Evolutionary conservation across 2,888 invertebrate species (phyloP).

Genomic region (Branchellion lobata): DNA sequence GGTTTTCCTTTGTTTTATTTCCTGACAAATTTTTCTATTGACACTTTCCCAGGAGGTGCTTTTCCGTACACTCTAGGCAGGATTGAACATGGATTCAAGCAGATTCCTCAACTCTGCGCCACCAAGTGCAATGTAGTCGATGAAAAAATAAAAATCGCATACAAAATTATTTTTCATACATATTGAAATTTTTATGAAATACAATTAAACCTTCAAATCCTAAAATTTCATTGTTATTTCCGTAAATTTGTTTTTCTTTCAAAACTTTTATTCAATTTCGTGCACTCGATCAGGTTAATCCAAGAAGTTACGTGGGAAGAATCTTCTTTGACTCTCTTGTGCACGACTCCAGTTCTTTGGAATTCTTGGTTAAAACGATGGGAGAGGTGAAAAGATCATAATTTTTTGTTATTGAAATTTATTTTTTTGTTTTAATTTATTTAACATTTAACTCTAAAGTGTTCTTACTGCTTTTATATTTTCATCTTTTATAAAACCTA

Average conservation of each 20-base stretch:
- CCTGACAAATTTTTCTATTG: too few species aligned
- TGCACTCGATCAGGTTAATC: conserved; percentile 53
- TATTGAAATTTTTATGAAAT: too few species aligned
- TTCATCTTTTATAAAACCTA: too few species aligned
- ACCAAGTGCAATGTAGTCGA: conserved; percentile 57
- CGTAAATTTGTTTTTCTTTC: too few species aligned
- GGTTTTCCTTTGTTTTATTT: too few species aligned
- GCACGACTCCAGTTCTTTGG: conserved; percentile 64
- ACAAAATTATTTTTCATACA: too few species aligned
- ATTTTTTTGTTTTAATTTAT: background rate
- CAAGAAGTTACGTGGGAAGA: conserved; percentile 61
- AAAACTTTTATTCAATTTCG: too few species aligned
- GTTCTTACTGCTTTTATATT: background rate
- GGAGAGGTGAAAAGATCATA: conserved; percentile 61
- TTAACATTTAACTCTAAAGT: background rate
- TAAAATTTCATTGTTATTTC: too few species aligned
- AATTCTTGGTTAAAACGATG: conserved; percentile 63
- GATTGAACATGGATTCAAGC: conserved; percentile 65
- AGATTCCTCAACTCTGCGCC: conserved; percentile 66
- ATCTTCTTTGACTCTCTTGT: conserved; percentile 66
- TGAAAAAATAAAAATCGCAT: too few species aligned
- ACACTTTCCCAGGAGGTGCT: conserved; percentile 64
- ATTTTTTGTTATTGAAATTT: background rate
- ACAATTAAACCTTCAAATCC: too few species aligned
- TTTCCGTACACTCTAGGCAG: conserved; percentile 66